Conservation (phyloP, 2,888 invertebrate genomes). For the Parochlus steinenii region DNA sequence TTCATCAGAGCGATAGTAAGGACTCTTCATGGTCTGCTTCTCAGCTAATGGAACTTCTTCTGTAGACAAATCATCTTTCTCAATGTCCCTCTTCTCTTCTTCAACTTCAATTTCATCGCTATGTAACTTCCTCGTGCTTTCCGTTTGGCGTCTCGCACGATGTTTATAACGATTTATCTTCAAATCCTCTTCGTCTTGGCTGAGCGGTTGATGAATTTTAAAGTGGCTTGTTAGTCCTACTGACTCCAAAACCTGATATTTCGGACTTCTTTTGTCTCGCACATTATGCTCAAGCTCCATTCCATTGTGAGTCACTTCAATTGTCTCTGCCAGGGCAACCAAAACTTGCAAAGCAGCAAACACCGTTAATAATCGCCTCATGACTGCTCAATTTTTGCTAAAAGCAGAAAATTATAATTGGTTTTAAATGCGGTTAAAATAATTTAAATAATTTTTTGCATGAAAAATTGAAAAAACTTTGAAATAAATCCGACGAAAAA, state of each 20-base stretch:
- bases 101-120: conserved; percentile 11
- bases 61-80: conserved; percentile 29
- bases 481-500: no score
- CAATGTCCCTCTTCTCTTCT: neutral
- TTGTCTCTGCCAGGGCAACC: no score
- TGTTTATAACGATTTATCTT: conserved; percentile 6
- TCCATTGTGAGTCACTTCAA: no score
- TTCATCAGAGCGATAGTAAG: conserved; percentile 32
- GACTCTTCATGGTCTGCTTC: conserved; percentile 31
- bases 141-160: neutral
- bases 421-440: no score
- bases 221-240: conserved; percentile 17
- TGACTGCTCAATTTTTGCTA: no score
- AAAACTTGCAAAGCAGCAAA: no score
- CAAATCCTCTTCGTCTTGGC: conserved; percentile 10
- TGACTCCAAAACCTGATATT: conserved; percentile 18
- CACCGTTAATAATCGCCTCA: no score
- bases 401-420: no score
- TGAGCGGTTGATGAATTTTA: no score
- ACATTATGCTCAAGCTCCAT: no score
- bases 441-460: no score
- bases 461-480: no score
- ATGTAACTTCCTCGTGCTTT: conserved; percentile 4
- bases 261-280: conserved; percentile 11
- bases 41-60: conserved; percentile 26